phyloP scores from a whole-genome alignment of 2,113 vertebrate genomes.

The Sciurus niger region DNA sequence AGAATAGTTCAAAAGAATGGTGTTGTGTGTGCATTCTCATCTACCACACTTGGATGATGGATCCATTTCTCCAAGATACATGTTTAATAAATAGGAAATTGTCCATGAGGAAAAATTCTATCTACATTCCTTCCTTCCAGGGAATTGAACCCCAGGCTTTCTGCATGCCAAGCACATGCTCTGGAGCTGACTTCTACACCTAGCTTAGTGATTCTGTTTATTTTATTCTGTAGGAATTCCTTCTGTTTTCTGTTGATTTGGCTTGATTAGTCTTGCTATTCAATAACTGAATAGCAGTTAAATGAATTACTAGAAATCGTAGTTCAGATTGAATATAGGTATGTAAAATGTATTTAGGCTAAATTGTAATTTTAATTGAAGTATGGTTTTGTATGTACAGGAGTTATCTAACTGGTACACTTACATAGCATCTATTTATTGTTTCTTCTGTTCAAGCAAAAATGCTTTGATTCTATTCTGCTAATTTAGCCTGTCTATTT shows the following conservation, averaged over 20 bases:
- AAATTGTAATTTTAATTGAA: slow-evolving; percentile 43
- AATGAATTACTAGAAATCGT: not conserved
- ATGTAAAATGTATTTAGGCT: slow-evolving; percentile 7
- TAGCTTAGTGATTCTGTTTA: not conserved
- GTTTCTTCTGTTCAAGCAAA: not conserved
- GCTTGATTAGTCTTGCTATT: slow-evolving; percentile 33
- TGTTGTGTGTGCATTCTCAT: not conserved
- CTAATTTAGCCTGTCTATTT: slow-evolving; percentile 24
- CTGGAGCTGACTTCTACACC: too few relatives aligned
- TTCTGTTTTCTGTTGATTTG: slow-evolving; percentile 46
- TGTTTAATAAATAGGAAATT: slow-evolving; percentile 2
- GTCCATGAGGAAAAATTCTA: not conserved
- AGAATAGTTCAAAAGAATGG: not conserved
- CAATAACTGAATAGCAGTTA: not conserved
- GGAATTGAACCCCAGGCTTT: not conserved
- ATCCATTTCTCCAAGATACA: not conserved
- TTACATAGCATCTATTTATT: not conserved
- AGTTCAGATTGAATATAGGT: slow-evolving; percentile 45
- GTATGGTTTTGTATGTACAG: not conserved
- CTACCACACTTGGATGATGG: not conserved
- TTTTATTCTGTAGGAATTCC: not conserved
- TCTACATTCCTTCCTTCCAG: not conserved
- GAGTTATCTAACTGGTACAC: not conserved
- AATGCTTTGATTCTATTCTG: slow-evolving; percentile 25
- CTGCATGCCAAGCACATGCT: not conserved